Evolutionary conservation across 2,113 vertebrate species (phyloP), one percentile per base, ranked within the genome.

Genomic region (Miniopterus natalensis): DNA sequence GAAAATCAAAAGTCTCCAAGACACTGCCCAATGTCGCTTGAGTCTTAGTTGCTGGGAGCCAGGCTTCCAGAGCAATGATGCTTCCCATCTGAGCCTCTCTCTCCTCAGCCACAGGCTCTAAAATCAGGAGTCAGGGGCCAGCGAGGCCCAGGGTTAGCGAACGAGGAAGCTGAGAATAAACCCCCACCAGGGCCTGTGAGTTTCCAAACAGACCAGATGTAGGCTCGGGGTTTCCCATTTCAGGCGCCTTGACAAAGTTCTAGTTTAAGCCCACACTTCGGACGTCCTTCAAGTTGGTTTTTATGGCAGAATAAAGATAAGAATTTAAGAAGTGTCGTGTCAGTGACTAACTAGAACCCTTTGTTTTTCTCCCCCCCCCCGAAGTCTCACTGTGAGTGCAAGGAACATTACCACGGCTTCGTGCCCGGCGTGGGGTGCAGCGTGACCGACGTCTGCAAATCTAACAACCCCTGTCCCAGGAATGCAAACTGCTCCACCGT

Each of bases 381-480:
- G 5, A 95, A 99, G 99, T 99, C 99, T 90, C 99, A 99, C 98
- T 99, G 99, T 13, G 99, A 99, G 95, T 99, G 99, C 98, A 98
- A 98, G 89, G 96, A 99, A 25, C 99, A 99, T 14, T 99, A 98
- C 61, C 98, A 83, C 0, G 95, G 96, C 27, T 98, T 99, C 84
- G 70, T 96, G 1, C 85, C 97, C 0, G 98, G 98, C 57, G 94
- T 97, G 77, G 96, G 98, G 90, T 99, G 99, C 98, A 98, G 97
- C 53, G 86, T 99, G 94, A 97, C 0, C 0, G 98, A 99, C 3
- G 20, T 96, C 71, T 99, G 99, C 97, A 88, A 95, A 93, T 98
- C 98, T 0, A 98, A 98, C 29, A 99, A 98, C 85, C 98, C 98
- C 42, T 99, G 99, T 91, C 98, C 99, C 95, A 98, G 92, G 96